phyloP scores from a whole-genome alignment of 1,140 invertebrate species.

The Listronotus oregonensis region DNA sequence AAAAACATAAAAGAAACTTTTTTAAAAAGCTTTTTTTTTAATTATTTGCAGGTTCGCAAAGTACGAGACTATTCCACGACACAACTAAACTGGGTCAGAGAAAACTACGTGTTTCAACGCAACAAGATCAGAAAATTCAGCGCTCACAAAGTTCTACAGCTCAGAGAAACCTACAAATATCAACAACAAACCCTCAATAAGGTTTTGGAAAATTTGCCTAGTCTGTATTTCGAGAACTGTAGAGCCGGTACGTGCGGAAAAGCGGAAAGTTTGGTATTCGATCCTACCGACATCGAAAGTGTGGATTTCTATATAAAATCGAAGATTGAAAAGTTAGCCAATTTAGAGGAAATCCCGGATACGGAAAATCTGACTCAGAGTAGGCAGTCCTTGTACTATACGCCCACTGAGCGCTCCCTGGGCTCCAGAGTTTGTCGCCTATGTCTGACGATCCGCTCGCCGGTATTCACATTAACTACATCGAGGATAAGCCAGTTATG shows the following conservation, averaged over 20 bases:
- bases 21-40: no score
- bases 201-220: conserved; percentile 91
- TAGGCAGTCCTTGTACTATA: conserved; percentile 76
- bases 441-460: conserved; percentile 38
- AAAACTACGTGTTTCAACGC: conserved; percentile 93
- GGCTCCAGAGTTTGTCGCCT: conserved; percentile 42
- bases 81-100: conserved; percentile 89
- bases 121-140: conserved; percentile 94
- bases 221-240: conserved; percentile 90
- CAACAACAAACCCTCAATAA: conserved; percentile 94
- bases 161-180: conserved; percentile 92
- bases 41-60: conserved; percentile 74
- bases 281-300: conserved; percentile 65
- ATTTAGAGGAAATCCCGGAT: conserved; percentile 48
- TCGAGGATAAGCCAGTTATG: conserved; percentile 43
- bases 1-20: no score
- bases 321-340: conserved; percentile 63
- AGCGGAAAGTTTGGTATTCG: conserved; percentile 76
- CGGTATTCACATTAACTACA: conserved; percentile 52
- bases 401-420: conserved; percentile 68
- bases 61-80: conserved; percentile 88
- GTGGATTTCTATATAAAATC: conserved; percentile 69
- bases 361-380: conserved; percentile 64
- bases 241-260: conserved; percentile 82
- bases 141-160: conserved; percentile 83